phyloP scores from a whole-genome alignment of 2,797 vertebrate genomes.

The Podarcis lilfordi region DNA sequence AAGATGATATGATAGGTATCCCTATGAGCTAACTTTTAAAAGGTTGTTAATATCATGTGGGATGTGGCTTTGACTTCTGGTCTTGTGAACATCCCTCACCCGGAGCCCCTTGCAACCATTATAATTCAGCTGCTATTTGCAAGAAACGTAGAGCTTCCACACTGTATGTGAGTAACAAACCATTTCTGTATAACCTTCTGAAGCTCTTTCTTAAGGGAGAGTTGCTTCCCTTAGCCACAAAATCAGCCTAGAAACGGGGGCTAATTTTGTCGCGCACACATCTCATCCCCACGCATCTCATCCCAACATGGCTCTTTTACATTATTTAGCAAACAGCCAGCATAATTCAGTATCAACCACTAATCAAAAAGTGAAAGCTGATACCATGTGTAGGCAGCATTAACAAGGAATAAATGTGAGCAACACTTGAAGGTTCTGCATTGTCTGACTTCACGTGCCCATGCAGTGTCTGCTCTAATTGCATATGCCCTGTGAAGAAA shows the following conservation, averaged over 20 bases:
- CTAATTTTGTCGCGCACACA: not conserved
- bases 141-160: not conserved
- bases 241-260: not conserved
- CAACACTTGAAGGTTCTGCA: not conserved
- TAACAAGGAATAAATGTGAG: not conserved
- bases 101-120: not conserved
- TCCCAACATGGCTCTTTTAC: not conserved
- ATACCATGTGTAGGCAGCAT: not conserved
- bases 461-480: not conserved
- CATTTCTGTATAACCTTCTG: not conserved
- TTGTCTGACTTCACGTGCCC: not conserved
- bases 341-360: conserved; percentile 2
- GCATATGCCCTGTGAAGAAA: not conserved
- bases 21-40: not conserved
- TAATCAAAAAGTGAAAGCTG: not conserved
- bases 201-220: not conserved
- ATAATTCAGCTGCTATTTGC: not conserved
- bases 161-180: not conserved
- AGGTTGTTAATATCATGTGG: not conserved
- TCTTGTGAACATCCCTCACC: not conserved
- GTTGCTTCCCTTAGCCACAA: not conserved
- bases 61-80: not conserved
- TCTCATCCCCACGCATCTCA: not conserved
- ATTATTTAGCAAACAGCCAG: not conserved
- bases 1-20: not conserved